Evolutionary conservation across 2,888 invertebrate genomes (phyloP), one percentile per base, ranked within the genome.

Genomic region (Galerucella pusilla): DNA sequence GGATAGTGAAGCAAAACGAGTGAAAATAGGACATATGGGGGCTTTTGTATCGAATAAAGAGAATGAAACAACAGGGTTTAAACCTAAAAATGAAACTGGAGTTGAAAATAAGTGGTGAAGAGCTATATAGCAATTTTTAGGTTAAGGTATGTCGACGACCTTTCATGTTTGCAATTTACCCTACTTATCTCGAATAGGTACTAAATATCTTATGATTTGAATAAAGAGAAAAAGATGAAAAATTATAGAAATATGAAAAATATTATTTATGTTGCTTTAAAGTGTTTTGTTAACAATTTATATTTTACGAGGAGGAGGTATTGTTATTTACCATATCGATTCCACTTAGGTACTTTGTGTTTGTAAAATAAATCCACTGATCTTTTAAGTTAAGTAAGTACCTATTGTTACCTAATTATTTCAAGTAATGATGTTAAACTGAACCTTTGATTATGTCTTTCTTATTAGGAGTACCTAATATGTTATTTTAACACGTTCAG

Each of bases 71-170:
- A 67, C 16, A 16, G 52, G 14, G 1, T 6, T 35, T 52, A 52
- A 67, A 67, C 49, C 25, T 67, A 14, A 69, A 69, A 60, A 69
- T 69, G 69, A 49, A 42, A 69, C 42, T 60, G 25, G 11, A 59
- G 71, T 72, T 72, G 59, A 57, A 72, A 66, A 66, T 57, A 59
- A 64, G 9, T 59, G 59, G 25, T 66, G 65, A 35, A 66, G 59
- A 66, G 54, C 59, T 66, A 63, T 69, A 68, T 73, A 77, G 73
- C 79, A 81, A 81, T 81, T 81, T 79, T 80, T 81, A 81, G 82
- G 83, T 84, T 82, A 82, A 82, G 85, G 83, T 85, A 85, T 85
- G 86, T 86, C 85, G 85, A 83, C 85, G 86, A 86, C 85, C 86
- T 85, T 82, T 80, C 71, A 72, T 35, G 71, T 80, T 80, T 79